Conservation (phyloP, 37 sponge, comb jelly and placozoan genomes). For the Spongia lamella region DNA sequence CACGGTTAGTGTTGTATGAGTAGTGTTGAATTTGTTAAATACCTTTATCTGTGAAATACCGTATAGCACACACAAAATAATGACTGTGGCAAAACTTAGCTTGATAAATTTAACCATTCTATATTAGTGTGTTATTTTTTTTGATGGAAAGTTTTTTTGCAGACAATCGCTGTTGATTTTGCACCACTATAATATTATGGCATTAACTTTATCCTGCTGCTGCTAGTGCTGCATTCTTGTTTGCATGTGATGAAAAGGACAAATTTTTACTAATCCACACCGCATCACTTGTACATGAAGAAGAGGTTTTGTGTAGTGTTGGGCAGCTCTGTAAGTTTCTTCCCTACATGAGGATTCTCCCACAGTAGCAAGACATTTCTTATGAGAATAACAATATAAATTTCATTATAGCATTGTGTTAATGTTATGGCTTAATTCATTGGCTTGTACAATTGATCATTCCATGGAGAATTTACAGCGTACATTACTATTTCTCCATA, state of each 20-base stretch:
- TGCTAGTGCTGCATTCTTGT: background rate
- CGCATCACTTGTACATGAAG: too few species aligned
- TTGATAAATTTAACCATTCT: background rate
- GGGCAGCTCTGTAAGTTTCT: too few species aligned
- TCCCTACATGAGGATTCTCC: too few species aligned
- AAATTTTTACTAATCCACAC: too few species aligned
- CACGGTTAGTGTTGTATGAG: slow-evolving; percentile 52
- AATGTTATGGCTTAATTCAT: too few species aligned
- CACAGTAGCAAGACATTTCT: too few species aligned
- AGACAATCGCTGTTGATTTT: background rate
- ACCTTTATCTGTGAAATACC: background rate
- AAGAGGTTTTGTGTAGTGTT: too few species aligned
- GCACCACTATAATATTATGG: background rate
- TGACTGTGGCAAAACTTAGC: background rate
- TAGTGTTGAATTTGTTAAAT: background rate
- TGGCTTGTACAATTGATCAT: too few species aligned
- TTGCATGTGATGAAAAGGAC: background rate
- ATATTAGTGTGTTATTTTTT: background rate
- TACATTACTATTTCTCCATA: too few species aligned
- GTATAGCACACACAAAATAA: background rate
- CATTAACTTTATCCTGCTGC: background rate
- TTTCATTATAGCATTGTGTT: too few species aligned
- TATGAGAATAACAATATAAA: too few species aligned
- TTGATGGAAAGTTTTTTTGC: background rate
- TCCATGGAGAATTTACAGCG: too few species aligned